Percentiles rank a stretch among this genome's conserved stretches.
These are phyloP conservation scores for Kryptopterus vitreolus DNA, from an alignment of 2,797 vertebrate genomes.

Conservation along the genomic window DNA sequence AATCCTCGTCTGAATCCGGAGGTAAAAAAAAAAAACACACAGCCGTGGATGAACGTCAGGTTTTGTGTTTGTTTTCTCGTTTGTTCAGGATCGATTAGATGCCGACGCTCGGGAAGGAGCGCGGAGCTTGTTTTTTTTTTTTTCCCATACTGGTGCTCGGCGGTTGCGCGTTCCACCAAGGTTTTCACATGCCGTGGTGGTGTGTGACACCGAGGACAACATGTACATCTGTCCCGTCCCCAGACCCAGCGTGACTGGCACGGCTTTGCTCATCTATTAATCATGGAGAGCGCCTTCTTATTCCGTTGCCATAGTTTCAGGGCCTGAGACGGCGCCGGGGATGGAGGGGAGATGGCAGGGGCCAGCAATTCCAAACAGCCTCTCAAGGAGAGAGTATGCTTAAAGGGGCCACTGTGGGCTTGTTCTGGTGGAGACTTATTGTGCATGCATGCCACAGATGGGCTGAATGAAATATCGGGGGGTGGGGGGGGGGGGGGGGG, in stretches of 20 bases:
- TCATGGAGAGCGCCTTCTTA: constrained; percentile 97
- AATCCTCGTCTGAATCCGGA: constrained; percentile 27
- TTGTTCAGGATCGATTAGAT: background rate
- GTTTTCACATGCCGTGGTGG: constrained; percentile 57
- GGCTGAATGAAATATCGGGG: constrained; percentile 26
- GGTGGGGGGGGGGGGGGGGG: no score
- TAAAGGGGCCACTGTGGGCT: constrained; percentile 63
- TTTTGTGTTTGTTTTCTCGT: constrained; percentile 10
- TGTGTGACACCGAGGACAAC: constrained; percentile 54
- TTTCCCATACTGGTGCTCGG: background rate
- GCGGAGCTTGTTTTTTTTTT: background rate
- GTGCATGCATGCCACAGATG: constrained; percentile 19
- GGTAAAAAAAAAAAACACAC: no score
- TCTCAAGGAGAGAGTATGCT: constrained; percentile 68
- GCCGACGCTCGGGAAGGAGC: background rate
- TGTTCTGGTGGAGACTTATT: constrained; percentile 38
- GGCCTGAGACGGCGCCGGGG: constrained; percentile 90
- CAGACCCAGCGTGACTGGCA: constrained; percentile 79
- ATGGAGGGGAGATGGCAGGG: constrained; percentile 72
- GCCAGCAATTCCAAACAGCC: constrained; percentile 71
- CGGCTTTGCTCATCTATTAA: constrained; percentile 99
- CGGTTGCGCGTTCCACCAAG: constrained; percentile 40
- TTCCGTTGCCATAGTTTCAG: constrained; percentile 99
- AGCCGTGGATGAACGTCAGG: constrained; percentile 11
- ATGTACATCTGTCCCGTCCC: constrained; percentile 75